A percentile compares a stretch with the other conserved stretches of the same genome.
phyloP scores from a whole-genome alignment of 2,888 invertebrate species.

The Gortyna flavago region DNA sequence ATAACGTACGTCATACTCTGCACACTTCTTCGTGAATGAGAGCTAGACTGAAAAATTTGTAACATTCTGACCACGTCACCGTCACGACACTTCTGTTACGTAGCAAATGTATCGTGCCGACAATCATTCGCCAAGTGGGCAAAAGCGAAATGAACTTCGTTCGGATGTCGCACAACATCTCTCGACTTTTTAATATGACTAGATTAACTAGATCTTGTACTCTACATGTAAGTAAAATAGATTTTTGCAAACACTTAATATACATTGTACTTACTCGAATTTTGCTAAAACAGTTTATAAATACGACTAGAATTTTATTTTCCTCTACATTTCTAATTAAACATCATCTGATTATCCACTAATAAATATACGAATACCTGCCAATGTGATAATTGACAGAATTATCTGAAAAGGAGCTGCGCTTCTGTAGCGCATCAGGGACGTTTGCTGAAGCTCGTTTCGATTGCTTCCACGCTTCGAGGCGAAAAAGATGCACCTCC shows the following conservation, averaged over 20 bases:
- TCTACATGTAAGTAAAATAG: constrained; percentile 10
- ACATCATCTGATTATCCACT: neutral
- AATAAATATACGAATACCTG: neutral
- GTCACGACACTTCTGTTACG: too few relatives aligned
- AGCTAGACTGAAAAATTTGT: neutral
- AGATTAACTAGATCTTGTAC: constrained; percentile 2
- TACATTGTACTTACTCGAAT: neutral
- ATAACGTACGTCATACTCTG: neutral
- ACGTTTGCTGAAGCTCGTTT: neutral
- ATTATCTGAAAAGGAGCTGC: neutral
- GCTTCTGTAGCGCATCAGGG: neutral
- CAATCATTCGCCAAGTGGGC: neutral
- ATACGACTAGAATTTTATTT: constrained; percentile 8
- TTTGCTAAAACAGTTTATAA: neutral
- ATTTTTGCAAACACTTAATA: constrained; percentile 9
- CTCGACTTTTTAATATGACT: neutral
- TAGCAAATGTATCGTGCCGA: neutral
- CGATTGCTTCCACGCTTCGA: neutral
- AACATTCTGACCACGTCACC: neutral
- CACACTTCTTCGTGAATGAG: neutral
- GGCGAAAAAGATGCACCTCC: neutral
- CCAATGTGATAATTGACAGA: neutral
- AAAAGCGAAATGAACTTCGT: neutral
- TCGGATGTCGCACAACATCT: neutral
- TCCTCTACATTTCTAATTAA: neutral